Evolutionary conservation across 2,888 invertebrate genomes (phyloP).

Genomic region (Trissolcus brochymenae): DNA sequence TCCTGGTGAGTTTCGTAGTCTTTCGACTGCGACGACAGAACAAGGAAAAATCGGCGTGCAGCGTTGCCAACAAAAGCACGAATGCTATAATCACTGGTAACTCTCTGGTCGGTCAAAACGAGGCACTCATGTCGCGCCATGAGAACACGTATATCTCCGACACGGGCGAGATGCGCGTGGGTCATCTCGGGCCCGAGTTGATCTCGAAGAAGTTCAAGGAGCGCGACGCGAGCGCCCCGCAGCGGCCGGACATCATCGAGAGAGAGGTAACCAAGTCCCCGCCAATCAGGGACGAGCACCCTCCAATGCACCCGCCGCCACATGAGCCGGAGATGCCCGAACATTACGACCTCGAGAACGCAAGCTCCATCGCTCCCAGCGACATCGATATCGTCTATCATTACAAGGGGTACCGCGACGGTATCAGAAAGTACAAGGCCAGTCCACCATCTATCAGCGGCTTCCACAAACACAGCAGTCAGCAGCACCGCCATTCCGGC

Average conservation of each 20-base stretch:
- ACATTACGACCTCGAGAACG: conserved; percentile 97
- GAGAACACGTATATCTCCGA: conserved; percentile 82
- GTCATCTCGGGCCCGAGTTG: conserved; percentile 89
- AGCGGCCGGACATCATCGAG: conserved; percentile 95
- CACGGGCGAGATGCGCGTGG: conserved; percentile 82
- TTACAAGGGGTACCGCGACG: conserved; percentile 95
- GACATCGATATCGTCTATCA: conserved; percentile 98
- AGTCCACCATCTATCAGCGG: conserved; percentile 88
- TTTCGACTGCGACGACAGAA: conserved; percentile 92
- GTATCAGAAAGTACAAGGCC: conserved; percentile 91
- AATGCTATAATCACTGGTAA: conserved; percentile 85
- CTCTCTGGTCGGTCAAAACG: conserved; percentile 82
- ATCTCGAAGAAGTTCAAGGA: conserved; percentile 93
- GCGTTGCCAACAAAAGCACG: conserved; percentile 87
- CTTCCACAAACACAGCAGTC: conserved; percentile 83
- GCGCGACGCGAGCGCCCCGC: conserved; percentile 86
- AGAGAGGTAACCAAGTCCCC: conserved; percentile 91
- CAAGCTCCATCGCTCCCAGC: conserved; percentile 97
- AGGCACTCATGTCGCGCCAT: conserved; percentile 83
- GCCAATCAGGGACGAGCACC: conserved; percentile 86
- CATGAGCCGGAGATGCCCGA: conserved; percentile 90
- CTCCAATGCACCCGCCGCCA: conserved; percentile 84
- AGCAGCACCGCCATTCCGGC: conserved; percentile 81
- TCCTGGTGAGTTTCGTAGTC: conserved; percentile 93
- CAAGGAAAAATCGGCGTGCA: conserved; percentile 87